Base-by-base conservation (phyloP, 2,113 vertebrate genomes). In the Epinephelus moara region DNA sequence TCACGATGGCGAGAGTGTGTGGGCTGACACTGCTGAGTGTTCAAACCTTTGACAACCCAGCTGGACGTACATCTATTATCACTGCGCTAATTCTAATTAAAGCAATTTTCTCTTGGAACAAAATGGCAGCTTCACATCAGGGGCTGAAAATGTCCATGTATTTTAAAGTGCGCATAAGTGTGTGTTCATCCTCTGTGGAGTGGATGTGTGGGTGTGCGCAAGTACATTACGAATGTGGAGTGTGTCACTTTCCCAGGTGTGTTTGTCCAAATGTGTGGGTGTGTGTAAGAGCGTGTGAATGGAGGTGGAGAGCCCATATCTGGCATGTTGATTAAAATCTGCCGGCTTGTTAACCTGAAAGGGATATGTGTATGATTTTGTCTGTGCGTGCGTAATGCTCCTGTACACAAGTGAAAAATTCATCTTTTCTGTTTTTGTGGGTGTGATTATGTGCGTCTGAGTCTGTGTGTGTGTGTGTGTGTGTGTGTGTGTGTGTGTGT, bases 101-200 rank as follows among this genome's bases (percentile, higher is more conserved):
- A 87, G 87, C 83, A 70, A 89, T 89, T 84, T 92, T 85, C 77
- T 92, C 72, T 47, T 27, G 72, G 87, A 91, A 90, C 91, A 91
- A 89, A 93, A 85, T 84, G 85, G 75, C 87, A 87, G 80, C 84
- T 78, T 59, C 75, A 71, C 84, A 86, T 85, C 30, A 82, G 60
- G 27, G 50, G 71, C 66, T 75, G 63, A 21, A 90, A 80, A 82
- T 40, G 71, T 72, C 72, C 25, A 45, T 61, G 73, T 59, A 25
- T 78, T 81, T 84, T 71, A 25, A 72, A 87, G 59, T 70, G 64
- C 19, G 21, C 45, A 33, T 52, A 23, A 49, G 75, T 80, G 80
- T 12, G n/a, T 68, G 50, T 73, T 68, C 49, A 61, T 75, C 21
- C 62, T 17, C 49, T 33, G 59, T 75, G 55, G 79, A 84, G 78